phyloP scores from a whole-genome alignment of 2,888 invertebrate species.

The Zeuzera pyrina region DNA sequence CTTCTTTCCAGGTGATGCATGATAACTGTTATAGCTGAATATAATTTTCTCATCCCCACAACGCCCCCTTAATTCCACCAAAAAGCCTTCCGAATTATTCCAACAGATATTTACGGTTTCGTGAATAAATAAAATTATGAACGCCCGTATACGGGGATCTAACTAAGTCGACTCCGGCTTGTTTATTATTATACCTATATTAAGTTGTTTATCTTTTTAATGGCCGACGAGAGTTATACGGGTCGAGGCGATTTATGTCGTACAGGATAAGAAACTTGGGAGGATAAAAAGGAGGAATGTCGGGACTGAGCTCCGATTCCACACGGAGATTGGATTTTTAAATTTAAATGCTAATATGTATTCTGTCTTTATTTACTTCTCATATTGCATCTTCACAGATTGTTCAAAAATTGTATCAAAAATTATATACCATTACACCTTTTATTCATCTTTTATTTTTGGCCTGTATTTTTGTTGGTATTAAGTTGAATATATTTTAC shows the following conservation, averaged over 20 bases:
- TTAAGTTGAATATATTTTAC: too few species aligned
- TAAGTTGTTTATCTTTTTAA: conserved; percentile 74
- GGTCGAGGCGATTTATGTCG: conserved; percentile 62
- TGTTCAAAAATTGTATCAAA: too few species aligned
- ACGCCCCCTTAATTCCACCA: conserved; percentile 69
- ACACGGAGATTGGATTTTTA: conserved; percentile 62
- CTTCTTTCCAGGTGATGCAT: conserved; percentile 72
- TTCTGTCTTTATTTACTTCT: background rate
- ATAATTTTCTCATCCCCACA: conserved; percentile 70
- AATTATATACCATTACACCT: too few species aligned
- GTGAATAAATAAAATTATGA: conserved; percentile 73
- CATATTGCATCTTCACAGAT: too few species aligned
- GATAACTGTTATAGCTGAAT: conserved; percentile 73
- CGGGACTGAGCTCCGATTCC: conserved; percentile 43
- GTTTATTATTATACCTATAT: conserved; percentile 71
- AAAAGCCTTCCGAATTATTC: conserved; percentile 71
- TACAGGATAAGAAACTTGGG: conserved; percentile 51
- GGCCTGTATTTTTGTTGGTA: too few species aligned
- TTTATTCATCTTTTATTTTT: too few species aligned
- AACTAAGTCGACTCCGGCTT: conserved; percentile 53
- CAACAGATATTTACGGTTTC: conserved; percentile 70
- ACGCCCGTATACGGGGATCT: conserved; percentile 50
- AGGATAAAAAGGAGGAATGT: conserved; percentile 53
- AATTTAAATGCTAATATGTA: conserved; percentile 49
- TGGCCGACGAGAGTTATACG: conserved; percentile 63